Percentiles rank a stretch among this genome's conserved stretches.
These are phyloP conservation scores for Astur gentilis DNA, from an alignment of 2,113 vertebrate species.

Conservation along the genomic window DNA sequence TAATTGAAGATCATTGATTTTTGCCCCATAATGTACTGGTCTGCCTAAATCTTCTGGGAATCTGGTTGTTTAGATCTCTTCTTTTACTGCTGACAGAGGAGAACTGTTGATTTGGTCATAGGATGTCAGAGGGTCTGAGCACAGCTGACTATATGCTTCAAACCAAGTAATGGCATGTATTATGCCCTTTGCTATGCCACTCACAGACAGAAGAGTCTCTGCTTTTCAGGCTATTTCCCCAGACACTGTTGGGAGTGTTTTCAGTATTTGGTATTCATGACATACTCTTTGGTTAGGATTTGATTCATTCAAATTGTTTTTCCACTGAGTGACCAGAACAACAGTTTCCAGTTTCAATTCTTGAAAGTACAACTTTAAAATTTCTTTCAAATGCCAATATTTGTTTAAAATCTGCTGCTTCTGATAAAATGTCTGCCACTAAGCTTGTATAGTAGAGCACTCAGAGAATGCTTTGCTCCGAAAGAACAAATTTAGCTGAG, in stretches of 20 bases:
- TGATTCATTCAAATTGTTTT: background rate
- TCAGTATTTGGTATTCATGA: background rate
- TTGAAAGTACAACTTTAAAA: background rate
- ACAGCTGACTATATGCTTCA: background rate
- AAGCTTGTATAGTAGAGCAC: background rate
- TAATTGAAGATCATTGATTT: background rate
- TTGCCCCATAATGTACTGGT: background rate
- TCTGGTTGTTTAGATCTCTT: background rate
- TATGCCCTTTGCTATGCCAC: background rate
- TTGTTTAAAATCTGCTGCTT: background rate
- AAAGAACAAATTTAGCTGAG: background rate
- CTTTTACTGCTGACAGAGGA: background rate
- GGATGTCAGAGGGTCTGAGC: background rate
- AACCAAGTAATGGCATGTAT: background rate
- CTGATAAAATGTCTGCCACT: background rate
- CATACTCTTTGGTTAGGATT: background rate
- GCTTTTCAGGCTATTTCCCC: background rate
- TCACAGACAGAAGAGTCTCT: background rate
- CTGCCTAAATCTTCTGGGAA: background rate
- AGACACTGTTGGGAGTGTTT: background rate
- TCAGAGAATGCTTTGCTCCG: background rate
- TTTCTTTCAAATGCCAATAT: background rate
- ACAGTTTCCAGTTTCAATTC: background rate
- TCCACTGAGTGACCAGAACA: background rate
- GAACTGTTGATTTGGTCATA: background rate